A percentile compares a stretch with the other conserved stretches of the same genome.
phyloP scores from a whole-genome alignment of 2,113 vertebrate species.

The Saguinus midas region DNA sequence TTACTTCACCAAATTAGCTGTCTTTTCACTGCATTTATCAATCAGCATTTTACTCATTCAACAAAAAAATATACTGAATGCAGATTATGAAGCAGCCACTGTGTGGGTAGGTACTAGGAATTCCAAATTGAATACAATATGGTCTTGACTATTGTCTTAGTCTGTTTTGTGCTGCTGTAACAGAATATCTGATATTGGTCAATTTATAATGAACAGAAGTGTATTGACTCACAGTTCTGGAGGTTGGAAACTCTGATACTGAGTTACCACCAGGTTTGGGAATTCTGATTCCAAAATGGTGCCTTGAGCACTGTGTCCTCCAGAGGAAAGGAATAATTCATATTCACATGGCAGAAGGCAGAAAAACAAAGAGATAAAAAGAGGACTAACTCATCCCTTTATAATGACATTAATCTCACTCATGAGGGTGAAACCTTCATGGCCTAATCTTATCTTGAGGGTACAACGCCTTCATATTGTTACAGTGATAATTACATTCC shows the following conservation, averaged over 20 bases:
- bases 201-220: neutral
- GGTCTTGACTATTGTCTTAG: neutral
- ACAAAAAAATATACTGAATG: neutral
- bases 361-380: neutral
- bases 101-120: neutral
- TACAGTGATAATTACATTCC: neutral
- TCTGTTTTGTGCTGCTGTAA: neutral
- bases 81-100: neutral
- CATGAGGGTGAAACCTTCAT: neutral
- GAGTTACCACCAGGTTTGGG: neutral
- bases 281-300: neutral
- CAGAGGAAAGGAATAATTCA: neutral
- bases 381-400: neutral
- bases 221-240: neutral
- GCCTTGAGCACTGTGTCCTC: neutral
- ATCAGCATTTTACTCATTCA: neutral
- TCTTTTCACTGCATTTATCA: slow-evolving; percentile 20
- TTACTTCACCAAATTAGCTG: neutral
- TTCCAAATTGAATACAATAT: neutral
- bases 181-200: neutral
- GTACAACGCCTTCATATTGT: neutral
- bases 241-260: neutral
- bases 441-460: neutral
- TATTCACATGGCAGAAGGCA: neutral
- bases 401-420: neutral